Conservation (phyloP, 53 echinoderm and acorn worm genomes). For the Astropecten irregularis region DNA sequence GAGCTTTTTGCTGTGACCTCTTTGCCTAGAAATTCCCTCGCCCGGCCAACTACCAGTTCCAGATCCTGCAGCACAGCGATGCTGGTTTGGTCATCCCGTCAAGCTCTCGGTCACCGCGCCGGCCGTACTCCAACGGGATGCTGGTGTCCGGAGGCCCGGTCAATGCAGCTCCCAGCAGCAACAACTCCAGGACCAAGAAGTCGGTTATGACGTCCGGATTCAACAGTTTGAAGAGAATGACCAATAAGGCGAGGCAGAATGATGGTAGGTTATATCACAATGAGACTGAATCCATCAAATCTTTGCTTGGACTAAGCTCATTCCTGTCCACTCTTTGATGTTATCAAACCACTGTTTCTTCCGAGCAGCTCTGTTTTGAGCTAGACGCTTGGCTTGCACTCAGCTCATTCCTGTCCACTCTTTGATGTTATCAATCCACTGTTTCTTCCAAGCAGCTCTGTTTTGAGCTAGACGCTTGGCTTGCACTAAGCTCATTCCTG, state of each 20-base stretch:
- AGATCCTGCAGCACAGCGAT: conserved; percentile 80
- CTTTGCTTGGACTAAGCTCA: too few species aligned
- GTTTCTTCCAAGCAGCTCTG: too few species aligned
- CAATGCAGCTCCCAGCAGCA: not conserved
- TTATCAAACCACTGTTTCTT: too few species aligned
- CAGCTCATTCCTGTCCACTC: too few species aligned
- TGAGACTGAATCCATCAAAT: too few species aligned
- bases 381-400: too few species aligned
- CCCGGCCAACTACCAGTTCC: conserved; percentile 95
- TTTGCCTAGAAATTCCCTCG: conserved; percentile 77
- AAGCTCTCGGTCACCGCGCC: not conserved
- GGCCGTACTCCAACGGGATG: not conserved
- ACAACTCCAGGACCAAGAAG: conserved; percentile 67
- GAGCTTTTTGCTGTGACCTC: too few species aligned
- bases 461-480: too few species aligned
- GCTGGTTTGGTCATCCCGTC: conserved; percentile 69
- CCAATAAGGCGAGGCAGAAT: conserved; percentile 56
- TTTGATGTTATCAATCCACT: too few species aligned
- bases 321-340: too few species aligned
- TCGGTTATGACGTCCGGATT: conserved; percentile 83
- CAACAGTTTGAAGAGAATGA: conserved; percentile 88
- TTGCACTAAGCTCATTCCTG: too few species aligned
- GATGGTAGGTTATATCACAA: conserved; percentile 70
- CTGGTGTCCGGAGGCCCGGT: conserved; percentile 27
- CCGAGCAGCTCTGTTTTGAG: too few species aligned